A percentile compares a stretch with the other conserved stretches of the same genome.
Conservation (phyloP, 2,888 invertebrate genomes). For the Labia minor region DNA sequence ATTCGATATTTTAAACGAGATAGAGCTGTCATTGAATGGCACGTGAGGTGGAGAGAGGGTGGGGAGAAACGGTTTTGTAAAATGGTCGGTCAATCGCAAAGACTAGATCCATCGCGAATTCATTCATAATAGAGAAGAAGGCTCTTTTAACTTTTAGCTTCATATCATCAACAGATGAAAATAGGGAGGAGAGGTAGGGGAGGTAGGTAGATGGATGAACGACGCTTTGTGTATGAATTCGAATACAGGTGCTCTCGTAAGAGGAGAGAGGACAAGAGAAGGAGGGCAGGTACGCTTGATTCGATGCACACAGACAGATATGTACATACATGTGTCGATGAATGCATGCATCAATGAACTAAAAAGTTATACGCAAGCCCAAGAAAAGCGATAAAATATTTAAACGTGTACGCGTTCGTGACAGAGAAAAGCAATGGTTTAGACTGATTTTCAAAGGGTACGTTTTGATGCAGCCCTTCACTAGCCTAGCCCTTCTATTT, state of each 20-base stretch:
- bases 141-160: neutral
- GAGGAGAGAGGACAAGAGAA: no score
- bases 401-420: conserved; percentile 22
- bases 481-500: conserved; percentile 15
- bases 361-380: conserved; percentile 21
- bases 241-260: neutral
- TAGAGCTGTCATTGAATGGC: conserved; percentile 13
- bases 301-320: conserved; percentile 14
- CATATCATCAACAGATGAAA: conserved; percentile 13
- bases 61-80: no score
- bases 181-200: no score
- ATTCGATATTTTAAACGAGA: conserved; percentile 8
- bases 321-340: conserved; percentile 17
- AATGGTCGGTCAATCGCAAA: neutral
- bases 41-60: neutral
- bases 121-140: neutral
- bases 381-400: conserved; percentile 21
- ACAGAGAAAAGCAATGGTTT: conserved; percentile 18
- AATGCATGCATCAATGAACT: conserved; percentile 22
- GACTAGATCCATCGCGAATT: conserved; percentile 13
- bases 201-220: neutral
- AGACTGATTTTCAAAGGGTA: conserved; percentile 23
- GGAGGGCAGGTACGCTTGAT: neutral
- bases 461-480: conserved; percentile 17
- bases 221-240: conserved; percentile 4